Evolutionary conservation across 2,888 invertebrate genomes (phyloP).

Genomic region (Orthosia gracilis): DNA sequence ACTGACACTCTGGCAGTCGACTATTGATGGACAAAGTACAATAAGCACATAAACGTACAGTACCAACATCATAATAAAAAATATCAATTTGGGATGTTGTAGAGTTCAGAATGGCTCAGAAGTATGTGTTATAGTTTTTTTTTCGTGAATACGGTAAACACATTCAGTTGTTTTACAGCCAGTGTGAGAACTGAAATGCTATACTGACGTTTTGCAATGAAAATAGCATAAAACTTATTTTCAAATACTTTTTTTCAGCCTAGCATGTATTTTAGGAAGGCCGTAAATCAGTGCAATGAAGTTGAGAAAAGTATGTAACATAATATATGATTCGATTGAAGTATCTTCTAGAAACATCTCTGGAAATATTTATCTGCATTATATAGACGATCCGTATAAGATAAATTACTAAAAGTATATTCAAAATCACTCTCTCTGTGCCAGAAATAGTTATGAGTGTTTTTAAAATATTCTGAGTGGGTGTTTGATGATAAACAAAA

Average conservation of each 20-base stretch:
- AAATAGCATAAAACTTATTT: slow-evolving; percentile 44
- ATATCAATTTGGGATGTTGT: neutral
- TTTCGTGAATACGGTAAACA: neutral
- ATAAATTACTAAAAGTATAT: slow-evolving; percentile 34
- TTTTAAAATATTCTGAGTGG: slow-evolving; percentile 36
- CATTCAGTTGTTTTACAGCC: neutral
- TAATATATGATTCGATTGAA: neutral
- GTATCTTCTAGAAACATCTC: slow-evolving; percentile 1
- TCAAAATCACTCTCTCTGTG: slow-evolving; percentile 11
- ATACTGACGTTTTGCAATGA: slow-evolving; percentile 13
- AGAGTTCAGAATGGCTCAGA: neutral
- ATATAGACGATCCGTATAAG: neutral
- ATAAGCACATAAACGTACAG: neutral
- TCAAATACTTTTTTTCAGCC: slow-evolving; percentile 11
- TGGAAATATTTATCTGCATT: slow-evolving; percentile 1
- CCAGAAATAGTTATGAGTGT: slow-evolving; percentile 27
- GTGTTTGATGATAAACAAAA: slow-evolving; percentile 53
- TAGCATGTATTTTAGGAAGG: slow-evolving; percentile 25
- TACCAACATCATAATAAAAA: neutral
- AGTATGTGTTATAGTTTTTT: neutral
- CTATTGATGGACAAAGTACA: too few relatives aligned
- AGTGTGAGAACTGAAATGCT: slow-evolving; percentile 3
- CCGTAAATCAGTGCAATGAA: slow-evolving; percentile 27
- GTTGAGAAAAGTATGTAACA: slow-evolving; percentile 14
- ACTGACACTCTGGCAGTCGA: too few relatives aligned